These are phyloP conservation scores for Pterobdella sp. DNA, from an alignment of 2,888 invertebrate species.

Conservation along the genomic window DNA sequence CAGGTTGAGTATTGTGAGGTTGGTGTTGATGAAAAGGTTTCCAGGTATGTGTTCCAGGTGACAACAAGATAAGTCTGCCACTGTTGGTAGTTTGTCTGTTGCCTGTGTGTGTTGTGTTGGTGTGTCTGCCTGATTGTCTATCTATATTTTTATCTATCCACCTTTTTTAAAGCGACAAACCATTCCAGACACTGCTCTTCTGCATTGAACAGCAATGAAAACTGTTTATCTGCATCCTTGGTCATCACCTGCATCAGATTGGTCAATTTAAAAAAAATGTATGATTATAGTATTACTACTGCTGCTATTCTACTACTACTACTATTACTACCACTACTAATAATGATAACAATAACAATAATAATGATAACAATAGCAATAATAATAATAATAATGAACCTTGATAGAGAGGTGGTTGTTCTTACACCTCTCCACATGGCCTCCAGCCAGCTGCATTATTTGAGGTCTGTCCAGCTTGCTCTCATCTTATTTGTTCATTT, in stretches of 20 bases:
- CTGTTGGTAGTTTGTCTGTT: constrained; percentile 50
- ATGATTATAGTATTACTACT: no score
- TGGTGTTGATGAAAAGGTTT: constrained; percentile 50
- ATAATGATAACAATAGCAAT: no score
- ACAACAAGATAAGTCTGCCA: constrained; percentile 52
- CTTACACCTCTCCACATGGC: constrained; percentile 47
- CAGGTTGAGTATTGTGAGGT: constrained; percentile 50
- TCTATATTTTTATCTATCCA: constrained; percentile 30
- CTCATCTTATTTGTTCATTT: constrained; percentile 36
- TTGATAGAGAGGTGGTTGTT: constrained; percentile 46
- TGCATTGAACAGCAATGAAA: constrained; percentile 47
- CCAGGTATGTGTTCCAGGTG: constrained; percentile 53
- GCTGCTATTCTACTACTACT: no score
- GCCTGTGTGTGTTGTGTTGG: constrained; percentile 42
- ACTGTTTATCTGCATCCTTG: constrained; percentile 45
- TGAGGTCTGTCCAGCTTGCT: constrained; percentile 43
- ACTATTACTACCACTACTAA: no score
- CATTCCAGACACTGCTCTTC: constrained; percentile 46
- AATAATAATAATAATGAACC: no score
- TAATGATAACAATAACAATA: no score
- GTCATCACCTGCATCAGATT: constrained; percentile 44
- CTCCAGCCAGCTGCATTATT: constrained; percentile 48
- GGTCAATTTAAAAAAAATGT: neutral
- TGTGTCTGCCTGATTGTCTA: neutral
- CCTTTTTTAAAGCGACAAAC: constrained; percentile 49